A percentile compares a stretch with the other conserved stretches of the same genome.
Conservation (phyloP, 2,888 invertebrate species). For the Eupsilia transversa region DNA sequence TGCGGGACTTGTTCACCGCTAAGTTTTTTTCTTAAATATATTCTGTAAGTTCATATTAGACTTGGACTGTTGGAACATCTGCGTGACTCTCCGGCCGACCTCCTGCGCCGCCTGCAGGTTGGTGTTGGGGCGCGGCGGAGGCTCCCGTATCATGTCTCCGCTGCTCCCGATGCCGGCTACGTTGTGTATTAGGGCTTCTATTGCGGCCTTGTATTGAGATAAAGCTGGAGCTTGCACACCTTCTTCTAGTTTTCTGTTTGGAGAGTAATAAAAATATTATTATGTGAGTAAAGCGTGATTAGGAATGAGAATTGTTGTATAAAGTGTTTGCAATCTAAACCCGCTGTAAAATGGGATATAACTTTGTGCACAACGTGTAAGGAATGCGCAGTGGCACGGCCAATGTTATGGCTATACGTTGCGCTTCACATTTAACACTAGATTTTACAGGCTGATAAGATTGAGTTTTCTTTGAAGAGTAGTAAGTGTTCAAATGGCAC, state of each 20-base stretch:
- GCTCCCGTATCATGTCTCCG: constrained; percentile 60
- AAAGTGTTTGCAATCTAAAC: not conserved
- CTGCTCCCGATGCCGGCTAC: constrained; percentile 67
- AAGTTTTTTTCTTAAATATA: constrained; percentile 89
- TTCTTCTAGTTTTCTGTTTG: constrained; percentile 85
- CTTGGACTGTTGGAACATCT: constrained; percentile 88
- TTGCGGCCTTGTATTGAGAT: constrained; percentile 82
- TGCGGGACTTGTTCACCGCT: constrained; percentile 52
- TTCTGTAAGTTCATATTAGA: constrained; percentile 87
- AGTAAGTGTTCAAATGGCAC: not conserved
- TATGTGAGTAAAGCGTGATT: too few species aligned
- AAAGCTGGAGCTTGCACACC: constrained; percentile 79
- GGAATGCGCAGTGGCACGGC: not conserved
- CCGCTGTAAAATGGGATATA: not conserved
- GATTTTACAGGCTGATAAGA: not conserved
- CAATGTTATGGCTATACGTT: not conserved
- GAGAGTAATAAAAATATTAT: not conserved
- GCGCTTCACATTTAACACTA: not conserved
- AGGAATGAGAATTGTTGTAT: too few species aligned
- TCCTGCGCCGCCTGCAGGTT: constrained; percentile 85
- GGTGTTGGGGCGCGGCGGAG: constrained; percentile 72
- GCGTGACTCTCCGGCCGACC: constrained; percentile 86
- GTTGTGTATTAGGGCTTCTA: constrained; percentile 85
- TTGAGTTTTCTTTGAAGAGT: not conserved
- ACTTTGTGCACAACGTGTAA: not conserved